phyloP scores from a whole-genome alignment of 2,113 vertebrate genomes.

The Albula goreensis region DNA sequence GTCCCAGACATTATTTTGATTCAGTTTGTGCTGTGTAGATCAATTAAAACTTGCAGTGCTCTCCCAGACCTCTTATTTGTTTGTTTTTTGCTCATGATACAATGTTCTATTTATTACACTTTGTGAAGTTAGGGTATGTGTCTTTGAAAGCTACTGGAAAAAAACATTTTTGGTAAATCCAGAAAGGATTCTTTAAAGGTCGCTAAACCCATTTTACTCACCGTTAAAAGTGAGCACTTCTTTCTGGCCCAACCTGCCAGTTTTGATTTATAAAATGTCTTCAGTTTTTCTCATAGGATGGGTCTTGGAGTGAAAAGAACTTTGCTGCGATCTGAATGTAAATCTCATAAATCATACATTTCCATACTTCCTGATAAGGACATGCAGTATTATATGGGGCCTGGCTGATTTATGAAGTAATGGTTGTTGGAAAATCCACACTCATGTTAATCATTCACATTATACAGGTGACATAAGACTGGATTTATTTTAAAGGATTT shows the following conservation, averaged over 20 bases:
- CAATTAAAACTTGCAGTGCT: background rate
- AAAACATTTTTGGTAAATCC: background rate
- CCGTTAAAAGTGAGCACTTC: background rate
- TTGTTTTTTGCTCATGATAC: background rate
- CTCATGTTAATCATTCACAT: constrained; percentile 29
- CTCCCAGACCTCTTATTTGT: background rate
- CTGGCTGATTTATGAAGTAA: constrained; percentile 53
- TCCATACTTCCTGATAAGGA: constrained; percentile 60
- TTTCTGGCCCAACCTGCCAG: background rate
- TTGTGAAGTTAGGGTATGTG: background rate
- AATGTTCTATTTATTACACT: background rate
- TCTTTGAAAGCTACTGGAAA: background rate
- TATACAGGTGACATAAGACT: constrained; percentile 23
- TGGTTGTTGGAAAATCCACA: constrained; percentile 30
- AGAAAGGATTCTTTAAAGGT: background rate
- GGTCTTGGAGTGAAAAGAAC: constrained; percentile 58
- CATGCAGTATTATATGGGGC: constrained; percentile 60
- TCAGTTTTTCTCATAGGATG: constrained; percentile 41
- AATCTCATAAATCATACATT: constrained; percentile 68
- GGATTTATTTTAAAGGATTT: background rate
- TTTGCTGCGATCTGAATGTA: constrained; percentile 68
- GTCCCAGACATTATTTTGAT: background rate
- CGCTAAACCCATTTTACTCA: background rate
- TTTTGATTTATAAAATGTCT: constrained; percentile 15
- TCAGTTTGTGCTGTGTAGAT: background rate